Base-by-base conservation (phyloP, 1,140 invertebrate genomes). In the Tetramorium simillimum region DNA sequence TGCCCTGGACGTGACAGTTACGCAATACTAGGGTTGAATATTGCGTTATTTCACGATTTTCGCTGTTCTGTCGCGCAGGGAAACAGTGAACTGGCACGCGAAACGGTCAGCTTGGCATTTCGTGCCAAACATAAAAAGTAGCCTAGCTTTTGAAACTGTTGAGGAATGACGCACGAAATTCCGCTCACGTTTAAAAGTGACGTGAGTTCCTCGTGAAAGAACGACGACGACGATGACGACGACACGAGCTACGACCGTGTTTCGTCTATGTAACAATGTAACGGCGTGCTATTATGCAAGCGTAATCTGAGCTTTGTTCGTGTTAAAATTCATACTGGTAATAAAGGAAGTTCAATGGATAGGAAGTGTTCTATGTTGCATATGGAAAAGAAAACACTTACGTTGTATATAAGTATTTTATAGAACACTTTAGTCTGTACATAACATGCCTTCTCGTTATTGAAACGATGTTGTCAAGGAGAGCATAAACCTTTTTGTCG, bases 141-240 rank as follows among this genome's bases (percentile, higher is more conserved):
- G 88, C n/a, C 21, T 14, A 58, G 69, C 28, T 88, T 90, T 89
- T 72, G 56, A 89, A 87, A 84, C 63, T 63, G 62, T 65, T 80
- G 70, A 78, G 75, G 75, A 82, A 63, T 46, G 73, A 37, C 87
- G 43, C 49, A 90, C 65, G 80, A 76, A 88, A 92, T 90, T 89
- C 90, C 60, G 60, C 65, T 89, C 91, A 92, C 90, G 90, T 91
- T 88, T 78, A 33, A 33, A 70, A 86, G 69, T 90, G 87, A 91
- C 87, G 87, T 84, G 87, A 90, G 72, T 80, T 82, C 58, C 60
- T 60, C 43, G 40, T 60, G 28, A 84, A 43, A n/a, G 40, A 18
- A 46, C 70, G 76, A 88, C 58, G 81, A 86, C 67, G 67, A 89
- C 12, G 33, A 33, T 33, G 33, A 33, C 80, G 80, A 89, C 69